phyloP scores from a whole-genome alignment of 1,140 invertebrate species.

The Chlorops oryzae region DNA sequence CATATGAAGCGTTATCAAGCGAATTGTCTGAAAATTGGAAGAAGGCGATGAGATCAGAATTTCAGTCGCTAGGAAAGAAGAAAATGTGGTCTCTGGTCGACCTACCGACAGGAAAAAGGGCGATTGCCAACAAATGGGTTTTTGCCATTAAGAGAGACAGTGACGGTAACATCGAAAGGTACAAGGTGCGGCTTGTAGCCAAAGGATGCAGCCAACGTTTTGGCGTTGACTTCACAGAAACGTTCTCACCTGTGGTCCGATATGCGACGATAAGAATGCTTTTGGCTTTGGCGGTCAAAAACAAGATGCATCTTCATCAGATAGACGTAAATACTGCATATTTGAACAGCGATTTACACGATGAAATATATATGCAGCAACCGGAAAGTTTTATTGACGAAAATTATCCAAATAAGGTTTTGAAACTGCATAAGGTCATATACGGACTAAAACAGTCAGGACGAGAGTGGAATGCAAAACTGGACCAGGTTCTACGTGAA shows the following conservation, averaged over 20 bases:
- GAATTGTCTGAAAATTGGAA: too few relatives aligned
- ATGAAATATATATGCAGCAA: constrained; percentile 24
- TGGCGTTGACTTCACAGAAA: constrained; percentile 15
- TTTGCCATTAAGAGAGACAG: too few relatives aligned
- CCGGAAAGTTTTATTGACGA: constrained; percentile 6
- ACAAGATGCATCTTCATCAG: constrained; percentile 27
- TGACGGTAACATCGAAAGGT: too few relatives aligned
- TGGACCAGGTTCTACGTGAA: constrained; percentile 9
- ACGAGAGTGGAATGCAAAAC: constrained; percentile 28
- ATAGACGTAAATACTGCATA: constrained; percentile 47
- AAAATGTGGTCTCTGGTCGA: too few relatives aligned
- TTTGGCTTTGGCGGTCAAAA: constrained; percentile 21
- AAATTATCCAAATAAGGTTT: constrained; percentile 19
- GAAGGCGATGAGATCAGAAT: too few relatives aligned
- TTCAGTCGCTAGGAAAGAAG: too few relatives aligned
- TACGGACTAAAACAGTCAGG: constrained; percentile 36
- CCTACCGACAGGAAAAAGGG: too few relatives aligned
- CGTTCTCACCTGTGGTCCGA: constrained; percentile 10
- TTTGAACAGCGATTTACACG: constrained; percentile 45
- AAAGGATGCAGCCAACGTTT: too few relatives aligned
- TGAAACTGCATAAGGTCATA: constrained; percentile 26
- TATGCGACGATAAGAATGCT: constrained; percentile 16
- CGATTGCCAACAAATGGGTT: too few relatives aligned
- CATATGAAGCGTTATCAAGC: too few relatives aligned
- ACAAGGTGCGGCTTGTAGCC: too few relatives aligned